phyloP scores from a whole-genome alignment of 2,113 vertebrate species.

The Campylorhamphus procurvoides region DNA sequence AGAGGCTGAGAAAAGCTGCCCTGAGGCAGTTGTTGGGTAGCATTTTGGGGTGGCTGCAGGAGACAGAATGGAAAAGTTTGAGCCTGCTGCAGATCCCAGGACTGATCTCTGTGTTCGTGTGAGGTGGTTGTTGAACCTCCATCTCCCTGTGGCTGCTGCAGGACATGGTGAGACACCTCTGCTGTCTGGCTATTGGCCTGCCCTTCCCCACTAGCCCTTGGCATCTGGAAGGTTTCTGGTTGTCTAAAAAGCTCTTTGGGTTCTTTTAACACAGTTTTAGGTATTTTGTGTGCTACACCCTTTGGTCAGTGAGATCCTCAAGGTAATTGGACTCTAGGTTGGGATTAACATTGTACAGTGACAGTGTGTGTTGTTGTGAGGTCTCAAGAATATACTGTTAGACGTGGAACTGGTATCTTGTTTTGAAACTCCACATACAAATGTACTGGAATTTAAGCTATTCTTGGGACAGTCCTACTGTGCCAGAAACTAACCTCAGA shows the following conservation, averaged over 20 bases:
- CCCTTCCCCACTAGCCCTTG: not conserved
- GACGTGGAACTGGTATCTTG: not conserved
- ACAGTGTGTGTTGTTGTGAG: conserved; percentile 36
- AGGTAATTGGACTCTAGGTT: not conserved
- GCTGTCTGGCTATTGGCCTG: not conserved
- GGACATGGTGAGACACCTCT: not conserved
- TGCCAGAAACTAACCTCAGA: conserved; percentile 26
- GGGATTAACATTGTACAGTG: conserved; percentile 28
- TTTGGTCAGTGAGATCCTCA: not conserved
- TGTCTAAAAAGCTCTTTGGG: not conserved
- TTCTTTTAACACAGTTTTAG: not conserved
- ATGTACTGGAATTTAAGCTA: conserved; percentile 4
- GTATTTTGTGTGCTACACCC: conserved; percentile 23
- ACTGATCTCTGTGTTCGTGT: not conserved
- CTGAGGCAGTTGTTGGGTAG: not conserved
- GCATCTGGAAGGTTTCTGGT: not conserved
- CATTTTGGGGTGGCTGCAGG: not conserved
- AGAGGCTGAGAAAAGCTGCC: not conserved
- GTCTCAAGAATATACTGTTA: conserved; percentile 22
- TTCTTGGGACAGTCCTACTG: not conserved
- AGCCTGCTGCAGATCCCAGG: not conserved
- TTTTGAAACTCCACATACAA: conserved; percentile 5
- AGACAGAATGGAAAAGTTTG: not conserved
- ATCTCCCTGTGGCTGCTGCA: not conserved
- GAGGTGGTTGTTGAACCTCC: not conserved